Evolutionary conservation across 2,797 vertebrate genomes (phyloP), one percentile per base, ranked within the genome.

Genomic region (Hylomyscus alleni): DNA sequence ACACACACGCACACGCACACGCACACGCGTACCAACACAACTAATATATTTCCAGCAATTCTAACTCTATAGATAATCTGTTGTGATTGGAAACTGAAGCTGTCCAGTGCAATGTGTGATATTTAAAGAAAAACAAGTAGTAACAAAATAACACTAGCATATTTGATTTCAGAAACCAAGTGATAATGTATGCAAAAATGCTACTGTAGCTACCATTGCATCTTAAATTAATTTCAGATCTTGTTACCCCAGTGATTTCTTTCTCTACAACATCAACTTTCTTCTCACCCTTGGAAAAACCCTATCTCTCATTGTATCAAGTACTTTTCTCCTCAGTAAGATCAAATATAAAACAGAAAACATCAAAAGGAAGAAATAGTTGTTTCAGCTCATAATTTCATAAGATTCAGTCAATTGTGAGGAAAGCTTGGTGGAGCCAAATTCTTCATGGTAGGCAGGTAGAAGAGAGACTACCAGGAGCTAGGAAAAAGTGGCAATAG

Each of bases 131-230:
- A 50, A 19, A 69, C 50, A 88, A 24, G 37, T 87, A 15, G 1
- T 87, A 56, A 94, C 34, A 52, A 73, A 89, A 12, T 44, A 92
- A 54, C 29, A 24, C 73, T 50, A 87, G 37, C 72, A 91, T 19
- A 19, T 67, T 92, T 65, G 34, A 89, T 92, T 72, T 81, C 67
- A 47, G 31, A 65, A 92, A 85, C 56, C 47, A 94, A 52, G 40
- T 73, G 24, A 77, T 47, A 44, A 22, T 54, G 2, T 1, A 34
- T 92, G 47, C 89, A 97, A 22, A 47, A 0, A 1, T 80, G 87
- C 89, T 26, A 93, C 47, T 52, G 11, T 91, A 86, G 29, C 82
- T 83, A 1, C 26, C 47, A 15, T 65, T 12, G 14, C 1, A 7
- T 47, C 31, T 65, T 83, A 76, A 77, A 37, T 17, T 60, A 54